Conservation (phyloP, 1,140 invertebrate genomes). For the Drosophila arawakana region DNA sequence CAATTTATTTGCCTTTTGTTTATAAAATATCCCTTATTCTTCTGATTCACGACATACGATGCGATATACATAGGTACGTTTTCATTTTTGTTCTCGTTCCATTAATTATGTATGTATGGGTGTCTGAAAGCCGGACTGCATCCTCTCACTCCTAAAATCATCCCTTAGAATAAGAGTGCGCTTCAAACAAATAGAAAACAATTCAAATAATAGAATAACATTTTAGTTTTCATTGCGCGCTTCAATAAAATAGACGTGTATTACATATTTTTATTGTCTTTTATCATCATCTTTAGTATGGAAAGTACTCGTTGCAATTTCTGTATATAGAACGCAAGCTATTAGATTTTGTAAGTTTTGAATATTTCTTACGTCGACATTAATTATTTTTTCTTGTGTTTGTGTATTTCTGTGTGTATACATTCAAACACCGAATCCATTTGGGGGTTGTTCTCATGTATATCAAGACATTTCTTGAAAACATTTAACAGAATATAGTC, state of each 20-base stretch:
- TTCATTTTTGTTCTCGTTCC: slow-evolving; percentile 47
- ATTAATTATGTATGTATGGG: slow-evolving; percentile 45
- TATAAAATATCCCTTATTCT: slow-evolving; percentile 60
- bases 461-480: slow-evolving; percentile 55
- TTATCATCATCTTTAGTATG: too few relatives aligned
- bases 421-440: too few relatives aligned
- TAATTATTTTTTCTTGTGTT: neutral
- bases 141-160: slow-evolving; percentile 54
- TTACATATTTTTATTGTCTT: neutral
- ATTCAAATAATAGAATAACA: slow-evolving; percentile 70
- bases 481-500: neutral
- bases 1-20: slow-evolving; percentile 51
- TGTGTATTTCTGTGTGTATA: slow-evolving; percentile 1
- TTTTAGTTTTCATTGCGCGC: slow-evolving; percentile 69
- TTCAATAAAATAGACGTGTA: slow-evolving; percentile 69
- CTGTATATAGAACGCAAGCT: too few relatives aligned
- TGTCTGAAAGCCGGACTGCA: slow-evolving; percentile 52
- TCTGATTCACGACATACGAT: slow-evolving; percentile 46
- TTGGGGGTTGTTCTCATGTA: neutral
- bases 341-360: neutral
- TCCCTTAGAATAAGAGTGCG: slow-evolving; percentile 44
- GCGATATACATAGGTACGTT: slow-evolving; percentile 12
- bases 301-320: too few relatives aligned
- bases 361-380: neutral
- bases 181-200: slow-evolving; percentile 57